Conservation (phyloP, 2,797 vertebrate species). For the Florisuga fusca region DNA sequence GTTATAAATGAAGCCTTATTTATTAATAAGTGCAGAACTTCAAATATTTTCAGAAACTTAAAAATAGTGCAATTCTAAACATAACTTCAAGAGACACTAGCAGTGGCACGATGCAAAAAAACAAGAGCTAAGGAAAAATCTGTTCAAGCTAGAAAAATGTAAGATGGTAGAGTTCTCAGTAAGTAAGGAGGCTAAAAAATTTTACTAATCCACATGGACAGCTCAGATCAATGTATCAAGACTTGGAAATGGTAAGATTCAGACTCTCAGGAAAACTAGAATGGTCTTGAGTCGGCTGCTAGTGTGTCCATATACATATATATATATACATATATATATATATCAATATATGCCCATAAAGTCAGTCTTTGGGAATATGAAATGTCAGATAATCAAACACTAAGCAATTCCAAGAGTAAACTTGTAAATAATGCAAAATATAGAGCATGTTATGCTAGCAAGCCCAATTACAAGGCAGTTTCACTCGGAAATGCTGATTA, state of each 20-base stretch:
- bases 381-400: constrained; percentile 27
- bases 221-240: background rate
- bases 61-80: background rate
- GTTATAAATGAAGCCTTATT: background rate
- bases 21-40: background rate
- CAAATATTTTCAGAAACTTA: background rate
- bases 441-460: background rate
- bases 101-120: background rate
- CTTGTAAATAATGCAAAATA: constrained; percentile 51
- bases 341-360: background rate
- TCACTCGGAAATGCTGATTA: constrained; percentile 53
- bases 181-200: background rate
- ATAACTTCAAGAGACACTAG: background rate
- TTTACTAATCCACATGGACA: background rate
- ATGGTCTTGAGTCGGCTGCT: background rate
- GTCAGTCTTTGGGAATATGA: background rate
- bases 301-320: background rate
- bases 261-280: background rate
- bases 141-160: background rate
- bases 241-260: background rate
- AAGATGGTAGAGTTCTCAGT: background rate
- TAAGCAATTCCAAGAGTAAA: constrained; percentile 15
- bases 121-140: background rate
- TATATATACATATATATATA: background rate
- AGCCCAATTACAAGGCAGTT: background rate